Percentiles rank a stretch among this genome's conserved stretches.
Evolutionary conservation across 2,888 invertebrate genomes (phyloP).

Genomic region (Acronicta psi): DNA sequence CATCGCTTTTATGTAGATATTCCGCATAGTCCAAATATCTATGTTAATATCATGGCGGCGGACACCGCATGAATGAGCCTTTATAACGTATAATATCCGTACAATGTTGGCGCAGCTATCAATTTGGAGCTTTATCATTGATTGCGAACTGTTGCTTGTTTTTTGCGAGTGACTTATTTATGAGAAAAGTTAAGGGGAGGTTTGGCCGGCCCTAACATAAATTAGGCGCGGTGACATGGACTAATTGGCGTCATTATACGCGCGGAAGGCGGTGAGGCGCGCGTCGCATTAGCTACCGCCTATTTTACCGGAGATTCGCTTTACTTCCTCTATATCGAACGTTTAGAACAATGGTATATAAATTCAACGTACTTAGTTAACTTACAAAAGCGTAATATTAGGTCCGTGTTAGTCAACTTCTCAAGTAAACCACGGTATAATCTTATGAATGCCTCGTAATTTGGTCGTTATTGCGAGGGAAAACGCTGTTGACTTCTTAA

Average conservation of each 20-base stretch:
- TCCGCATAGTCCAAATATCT: conserved; percentile 40
- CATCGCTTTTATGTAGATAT: conserved; percentile 40
- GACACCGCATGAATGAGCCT: conserved; percentile 33
- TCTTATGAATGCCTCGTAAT: conserved; percentile 64
- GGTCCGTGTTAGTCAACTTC: conserved; percentile 59
- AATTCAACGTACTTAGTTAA: conserved; percentile 65
- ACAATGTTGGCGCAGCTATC: conserved; percentile 40
- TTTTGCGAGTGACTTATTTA: conserved; percentile 76
- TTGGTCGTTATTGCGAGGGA: conserved; percentile 57
- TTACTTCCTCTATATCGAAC: conserved; percentile 57
- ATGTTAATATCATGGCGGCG: conserved; percentile 34
- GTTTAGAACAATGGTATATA: conserved; percentile 64
- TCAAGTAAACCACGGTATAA: conserved; percentile 62
- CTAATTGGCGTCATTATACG: conserved; percentile 79
- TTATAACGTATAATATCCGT: conserved; percentile 35
- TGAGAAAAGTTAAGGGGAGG: conserved; percentile 75
- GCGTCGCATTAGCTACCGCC: conserved; percentile 37
- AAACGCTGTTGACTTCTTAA: conserved; percentile 63
- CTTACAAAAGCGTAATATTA: conserved; percentile 67
- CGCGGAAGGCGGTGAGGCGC: conserved; percentile 60
- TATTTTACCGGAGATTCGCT: conserved; percentile 48
- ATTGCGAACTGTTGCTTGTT: conserved; percentile 63
- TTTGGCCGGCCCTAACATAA: conserved; percentile 72
- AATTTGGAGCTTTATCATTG: conserved; percentile 58
- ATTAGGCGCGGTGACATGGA: conserved; percentile 76